Conservation (phyloP, 2,888 invertebrate species). For the Tryphoninae sp. region DNA sequence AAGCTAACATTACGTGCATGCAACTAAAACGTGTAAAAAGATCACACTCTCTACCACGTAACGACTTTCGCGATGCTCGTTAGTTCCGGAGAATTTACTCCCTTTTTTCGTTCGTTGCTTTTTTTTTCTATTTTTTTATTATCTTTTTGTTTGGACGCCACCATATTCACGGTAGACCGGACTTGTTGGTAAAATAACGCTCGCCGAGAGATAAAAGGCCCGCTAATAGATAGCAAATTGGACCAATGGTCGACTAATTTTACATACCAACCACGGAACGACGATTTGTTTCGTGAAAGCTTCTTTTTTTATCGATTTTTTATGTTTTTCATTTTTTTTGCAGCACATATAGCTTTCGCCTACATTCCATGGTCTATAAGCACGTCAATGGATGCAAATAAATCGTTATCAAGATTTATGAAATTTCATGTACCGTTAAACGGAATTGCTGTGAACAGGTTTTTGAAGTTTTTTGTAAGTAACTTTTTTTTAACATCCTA, state of each 20-base stretch:
- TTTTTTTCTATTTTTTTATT: not conserved
- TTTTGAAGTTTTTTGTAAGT: too few species aligned
- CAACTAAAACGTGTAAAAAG: slow-evolving; percentile 21
- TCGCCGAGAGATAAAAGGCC: slow-evolving; percentile 55
- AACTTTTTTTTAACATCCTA: too few species aligned
- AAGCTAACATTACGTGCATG: not conserved
- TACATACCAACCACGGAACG: slow-evolving; percentile 16
- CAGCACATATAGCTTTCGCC: not conserved
- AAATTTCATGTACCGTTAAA: not conserved
- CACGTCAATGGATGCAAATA: not conserved
- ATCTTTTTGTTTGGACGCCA: slow-evolving; percentile 1
- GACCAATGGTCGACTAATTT: slow-evolving; percentile 42
- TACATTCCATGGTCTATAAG: slow-evolving; percentile 10
- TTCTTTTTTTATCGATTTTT: slow-evolving; percentile 5
- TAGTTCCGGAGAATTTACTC: slow-evolving; percentile 75
- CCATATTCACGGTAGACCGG: slow-evolving; percentile 33
- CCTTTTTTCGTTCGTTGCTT: slow-evolving; percentile 66
- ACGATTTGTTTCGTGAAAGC: slow-evolving; percentile 33
- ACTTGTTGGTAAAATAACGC: slow-evolving; percentile 51
- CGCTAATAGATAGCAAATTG: slow-evolving; percentile 62
- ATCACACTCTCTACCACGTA: slow-evolving; percentile 45
- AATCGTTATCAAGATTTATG: not conserved
- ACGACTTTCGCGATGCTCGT: slow-evolving; percentile 70
- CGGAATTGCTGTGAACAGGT: too few species aligned
- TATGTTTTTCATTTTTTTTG: not conserved